Evolutionary conservation across 2,888 invertebrate genomes (phyloP), one percentile per base, ranked within the genome.

Genomic region (Drosophila kambysellisi): DNA sequence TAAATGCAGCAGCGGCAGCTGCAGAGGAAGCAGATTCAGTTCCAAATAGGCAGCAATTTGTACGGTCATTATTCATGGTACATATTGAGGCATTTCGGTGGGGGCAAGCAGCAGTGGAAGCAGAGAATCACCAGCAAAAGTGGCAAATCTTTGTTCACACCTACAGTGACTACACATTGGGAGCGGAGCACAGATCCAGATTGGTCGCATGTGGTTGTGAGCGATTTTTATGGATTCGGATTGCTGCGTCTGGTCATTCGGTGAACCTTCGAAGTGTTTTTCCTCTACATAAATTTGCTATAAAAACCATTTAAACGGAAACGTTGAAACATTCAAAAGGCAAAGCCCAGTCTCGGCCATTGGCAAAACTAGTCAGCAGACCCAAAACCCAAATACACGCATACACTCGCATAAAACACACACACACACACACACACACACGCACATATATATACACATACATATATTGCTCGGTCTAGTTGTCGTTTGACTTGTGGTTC

Each of bases 261-360:
- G 83, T 87, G 82, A 89, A 83, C 79, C 82, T 83, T 73, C 65
- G 74, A 88, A 88, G 90, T 83, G 84, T 82, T 91, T 87, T 89
- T 91, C 91, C 91, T 86, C 88, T 91, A 84, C 90, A 89, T 89
- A 89, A 89, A 89, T 91, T 89, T 89, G 84, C 90, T 76, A 89
- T 89, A 89, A 89, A 87, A 88, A 89, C 81, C 90, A 86, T 91
- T 91, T 89, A 88, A 87, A 87, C 87, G 90, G 90, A 87, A 87
- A 83, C 83, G 82, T 75, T 83, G 86, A 83, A 87, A 81, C 87
- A 86, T 88, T 90, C 90, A 79, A 79, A 86, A 76, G 81, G 87
- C 79, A 75, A 67, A 70, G 50, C 46, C 50, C 52, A 52, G 52
- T 51, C 39, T 37, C 46, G 66, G 66, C 54, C 62, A 70, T 60